Base-by-base conservation (phyloP, 2,797 vertebrate species). In the Microctenopoma lineatum region DNA sequence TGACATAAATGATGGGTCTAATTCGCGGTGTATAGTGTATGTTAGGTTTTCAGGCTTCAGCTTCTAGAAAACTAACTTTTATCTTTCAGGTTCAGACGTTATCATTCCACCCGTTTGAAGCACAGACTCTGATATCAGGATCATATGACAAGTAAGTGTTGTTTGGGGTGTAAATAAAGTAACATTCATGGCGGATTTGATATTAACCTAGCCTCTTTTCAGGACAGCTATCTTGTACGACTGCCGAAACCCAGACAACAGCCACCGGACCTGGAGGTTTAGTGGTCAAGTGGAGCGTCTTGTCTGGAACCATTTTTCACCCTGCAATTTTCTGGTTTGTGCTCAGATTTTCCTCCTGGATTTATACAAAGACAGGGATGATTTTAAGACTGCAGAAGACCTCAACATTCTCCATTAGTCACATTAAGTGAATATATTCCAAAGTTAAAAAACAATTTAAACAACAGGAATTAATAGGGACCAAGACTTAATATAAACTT, bases 221-320 rank as follows among this genome's bases (percentile, higher is more conserved):
- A 99, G 97, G 80, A 96, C 97, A 0, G 94, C 93, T 1, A 86
- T 97, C 26, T 87, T 99, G 60, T 97, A 96, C 0, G 98, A 99
- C 84, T 99, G 98, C 78, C 95, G 98, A 14, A 98, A 92, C 86
- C 96, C 98, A 1, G 92, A 96, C 25, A 91, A 91, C 61, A 96
- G 89, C 81, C 90, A 95, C 69, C 94, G 97, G 1, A 89, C 93
- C 10, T 99, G 98, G 98, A 86, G 96, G 11, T 99, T 99, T 56
- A 99, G 98, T 1, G 97, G 97, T 5, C 95, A 98, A 79, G 96
- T 99, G 26, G 98, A 99, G 88, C 94, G 97, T 45, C 89, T 99
- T 15, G 90, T 88, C 3, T 99, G 98, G 98, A 94, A 99, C 88
- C 96, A 97, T 77, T 99, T 99, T 72, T 97, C 96, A 36, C 97